Percentiles rank a stretch among this genome's conserved stretches.
Evolutionary conservation across 2,113 vertebrate species (phyloP).

Genomic region (Geococcyx californianus): DNA sequence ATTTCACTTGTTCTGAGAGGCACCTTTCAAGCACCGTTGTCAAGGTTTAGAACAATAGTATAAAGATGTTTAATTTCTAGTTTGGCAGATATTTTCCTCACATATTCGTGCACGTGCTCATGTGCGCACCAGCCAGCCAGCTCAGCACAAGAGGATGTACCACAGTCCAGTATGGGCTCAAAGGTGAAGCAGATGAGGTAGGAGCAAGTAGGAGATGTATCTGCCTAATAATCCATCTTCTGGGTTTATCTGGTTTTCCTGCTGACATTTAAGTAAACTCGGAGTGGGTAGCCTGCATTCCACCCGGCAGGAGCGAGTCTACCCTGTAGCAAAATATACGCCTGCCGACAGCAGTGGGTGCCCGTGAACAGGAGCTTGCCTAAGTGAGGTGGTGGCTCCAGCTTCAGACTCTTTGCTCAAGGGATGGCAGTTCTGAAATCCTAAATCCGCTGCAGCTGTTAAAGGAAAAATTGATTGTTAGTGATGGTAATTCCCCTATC

Average conservation of each 20-base stretch:
- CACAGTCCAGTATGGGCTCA: fast-evolving
- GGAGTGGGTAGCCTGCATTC: not conserved
- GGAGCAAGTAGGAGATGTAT: not conserved
- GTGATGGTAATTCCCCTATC: constrained; percentile 38
- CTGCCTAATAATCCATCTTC: not conserved
- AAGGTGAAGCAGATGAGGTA: not conserved
- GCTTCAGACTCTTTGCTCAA: not conserved
- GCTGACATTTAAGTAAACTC: not conserved
- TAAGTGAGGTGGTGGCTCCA: not conserved
- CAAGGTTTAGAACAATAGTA: not conserved
- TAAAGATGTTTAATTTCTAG: not conserved
- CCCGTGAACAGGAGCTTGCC: not conserved
- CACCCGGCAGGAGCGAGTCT: not conserved
- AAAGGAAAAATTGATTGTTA: constrained; percentile 49
- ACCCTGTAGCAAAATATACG: not conserved
- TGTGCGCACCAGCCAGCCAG: not conserved
- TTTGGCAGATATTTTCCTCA: not conserved
- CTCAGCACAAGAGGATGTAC: not conserved
- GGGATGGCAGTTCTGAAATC: not conserved
- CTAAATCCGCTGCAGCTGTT: not conserved
- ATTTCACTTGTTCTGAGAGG: not conserved
- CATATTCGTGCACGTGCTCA: not conserved
- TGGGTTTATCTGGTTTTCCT: not conserved
- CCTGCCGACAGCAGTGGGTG: not conserved
- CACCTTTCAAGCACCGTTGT: not conserved